A percentile compares a stretch with the other conserved stretches of the same genome.
Conservation (phyloP, 2,797 vertebrate genomes). For the Tympanoctomys barrerae region DNA sequence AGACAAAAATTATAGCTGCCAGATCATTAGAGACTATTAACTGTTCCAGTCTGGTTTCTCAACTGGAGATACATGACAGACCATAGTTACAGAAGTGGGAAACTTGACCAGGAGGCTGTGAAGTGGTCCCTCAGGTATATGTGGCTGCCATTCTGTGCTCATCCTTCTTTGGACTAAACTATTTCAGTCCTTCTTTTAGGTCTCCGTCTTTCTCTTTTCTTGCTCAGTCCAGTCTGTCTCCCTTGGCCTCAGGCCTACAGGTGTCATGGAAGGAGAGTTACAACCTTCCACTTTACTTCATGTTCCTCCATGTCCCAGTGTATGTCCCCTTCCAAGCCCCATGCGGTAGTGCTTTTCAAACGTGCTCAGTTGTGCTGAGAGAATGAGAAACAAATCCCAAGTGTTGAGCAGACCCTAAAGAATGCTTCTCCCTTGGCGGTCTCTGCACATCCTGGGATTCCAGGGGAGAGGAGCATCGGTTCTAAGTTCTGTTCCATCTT, state of each 20-base stretch:
- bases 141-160: not conserved
- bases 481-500: not conserved
- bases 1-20: conserved; percentile 44
- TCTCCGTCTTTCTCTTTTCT: not conserved
- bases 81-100: not conserved
- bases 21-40: not conserved
- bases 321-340: not conserved
- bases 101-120: not conserved
- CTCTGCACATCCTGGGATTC: not conserved
- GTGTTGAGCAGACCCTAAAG: not conserved
- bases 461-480: fast-evolving
- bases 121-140: not conserved
- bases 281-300: not conserved
- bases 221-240: not conserved
- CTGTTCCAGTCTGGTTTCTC: conserved; percentile 15
- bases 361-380: not conserved
- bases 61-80: not conserved
- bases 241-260: not conserved
- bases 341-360: not conserved
- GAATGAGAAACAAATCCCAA: not conserved
- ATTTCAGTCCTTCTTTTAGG: not conserved
- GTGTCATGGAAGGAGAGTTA: not conserved
- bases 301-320: not conserved
- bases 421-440: not conserved
- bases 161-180: not conserved